phyloP scores from a whole-genome alignment of 1,140 invertebrate genomes.

The Hypsibius dujardini region DNA sequence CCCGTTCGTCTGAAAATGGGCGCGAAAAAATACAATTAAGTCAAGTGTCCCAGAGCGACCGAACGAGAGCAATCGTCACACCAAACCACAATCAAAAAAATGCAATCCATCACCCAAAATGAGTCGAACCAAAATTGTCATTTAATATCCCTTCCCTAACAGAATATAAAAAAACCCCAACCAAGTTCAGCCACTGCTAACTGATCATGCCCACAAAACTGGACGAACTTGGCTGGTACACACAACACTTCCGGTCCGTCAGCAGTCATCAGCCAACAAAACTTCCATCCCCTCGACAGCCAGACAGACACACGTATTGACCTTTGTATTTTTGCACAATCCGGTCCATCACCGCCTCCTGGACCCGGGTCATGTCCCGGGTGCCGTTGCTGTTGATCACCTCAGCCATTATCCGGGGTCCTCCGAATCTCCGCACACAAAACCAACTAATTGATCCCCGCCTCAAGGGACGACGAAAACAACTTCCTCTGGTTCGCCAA shows the following conservation, averaged over 20 bases:
- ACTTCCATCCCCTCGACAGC: background rate
- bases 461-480: background rate
- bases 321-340: slow-evolving; percentile 6
- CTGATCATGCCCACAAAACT: too few species aligned
- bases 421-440: background rate
- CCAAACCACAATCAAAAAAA: too few species aligned
- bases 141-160: slow-evolving; percentile 29
- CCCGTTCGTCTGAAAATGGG: slow-evolving; percentile 95
- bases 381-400: background rate
- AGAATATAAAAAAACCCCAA: too few species aligned
- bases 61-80: too few species aligned
- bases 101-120: too few species aligned
- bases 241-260: background rate
- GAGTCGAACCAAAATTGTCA: too few species aligned
- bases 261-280: too few species aligned
- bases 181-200: too few species aligned
- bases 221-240: too few species aligned
- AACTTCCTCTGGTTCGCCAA: background rate
- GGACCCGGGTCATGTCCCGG: background rate
- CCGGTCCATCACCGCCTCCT: slow-evolving; percentile 16
- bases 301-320: slow-evolving; percentile 6
- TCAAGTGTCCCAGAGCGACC: too few species aligned
- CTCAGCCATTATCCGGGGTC: background rate
- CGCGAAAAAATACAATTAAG: slow-evolving; percentile 28
- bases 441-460: background rate